Evolutionary conservation across 2,797 vertebrate species (phyloP), one percentile per base, ranked within the genome.

Genomic region (Rallus crepitans): DNA sequence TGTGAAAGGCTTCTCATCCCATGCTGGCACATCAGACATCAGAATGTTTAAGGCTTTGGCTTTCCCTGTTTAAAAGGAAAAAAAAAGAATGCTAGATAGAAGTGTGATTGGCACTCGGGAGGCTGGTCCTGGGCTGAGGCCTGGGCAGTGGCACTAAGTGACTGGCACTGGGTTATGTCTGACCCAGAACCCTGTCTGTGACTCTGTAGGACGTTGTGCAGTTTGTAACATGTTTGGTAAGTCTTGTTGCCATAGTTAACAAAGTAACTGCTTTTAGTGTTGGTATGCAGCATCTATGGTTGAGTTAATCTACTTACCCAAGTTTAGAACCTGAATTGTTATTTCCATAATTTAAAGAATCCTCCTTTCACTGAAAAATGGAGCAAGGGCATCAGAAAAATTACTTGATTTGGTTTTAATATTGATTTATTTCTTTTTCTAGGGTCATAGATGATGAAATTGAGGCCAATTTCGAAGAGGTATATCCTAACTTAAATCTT

Each of bases 371-470:
- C 40, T 61, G 37, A 31, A 56, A 35, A 37, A 19, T 47, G 33
- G 78, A 66, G 37, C 19, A 39, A 61, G 24, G 50, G 17, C 15
- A 35, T 87, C 40, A 30, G 42, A 42, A n/a, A 31, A 35, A 3
- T 31, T 10, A 48, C 33, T 53, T 71, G 21, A 6, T 87, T 84
- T 59, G 25, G 0, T 76, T 92, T 91, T 97, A 89, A 96, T 77
- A 56, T 3, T 20, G 21, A 16, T 90, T 79, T 79, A 91, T 50
- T 88, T 98, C 55, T 82, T 61, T 95, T 98, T 98, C 64, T 93
- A 99, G 99, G 82, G 97, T 94, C 45, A 97, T 99, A 37, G 98
- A 99, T 63, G 97, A 98, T 35, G 96, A 98, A 56, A 97, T 99
- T 50, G 97, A 98, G 42, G 98, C 98, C 89, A 77, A 98, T 87